Conservation (phyloP, 1,140 invertebrate genomes). For the Delia radicum region DNA sequence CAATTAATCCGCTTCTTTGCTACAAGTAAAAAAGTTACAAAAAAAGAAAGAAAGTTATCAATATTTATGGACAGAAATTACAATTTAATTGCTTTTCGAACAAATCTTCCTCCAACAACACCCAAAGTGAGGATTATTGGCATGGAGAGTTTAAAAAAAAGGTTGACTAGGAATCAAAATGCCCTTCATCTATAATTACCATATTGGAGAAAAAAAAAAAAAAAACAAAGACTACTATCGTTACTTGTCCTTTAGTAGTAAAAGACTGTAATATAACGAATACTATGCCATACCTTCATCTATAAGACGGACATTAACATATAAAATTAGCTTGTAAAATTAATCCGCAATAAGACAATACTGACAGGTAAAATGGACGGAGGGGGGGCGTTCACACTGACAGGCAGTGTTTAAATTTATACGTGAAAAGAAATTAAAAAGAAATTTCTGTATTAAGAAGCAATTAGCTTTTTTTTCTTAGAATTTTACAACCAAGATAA, state of each 20-base stretch:
- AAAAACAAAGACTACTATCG: background rate
- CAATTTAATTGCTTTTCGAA: slow-evolving; percentile 21
- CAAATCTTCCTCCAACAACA: background rate
- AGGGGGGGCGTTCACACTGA: background rate
- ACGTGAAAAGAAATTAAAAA: slow-evolving; percentile 7
- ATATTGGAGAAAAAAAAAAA: background rate
- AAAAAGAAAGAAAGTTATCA: background rate
- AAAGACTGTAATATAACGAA: too few relatives aligned
- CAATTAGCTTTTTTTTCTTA: slow-evolving; percentile 53
- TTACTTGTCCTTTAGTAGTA: background rate
- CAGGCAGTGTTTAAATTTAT: background rate
- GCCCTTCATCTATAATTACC: background rate
- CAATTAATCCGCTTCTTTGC: slow-evolving; percentile 12
- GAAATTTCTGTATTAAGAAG: slow-evolving; percentile 55
- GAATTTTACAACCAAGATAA: slow-evolving; percentile 27
- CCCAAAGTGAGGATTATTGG: background rate
- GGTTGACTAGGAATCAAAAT: background rate
- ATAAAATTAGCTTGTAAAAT: slow-evolving; percentile 55
- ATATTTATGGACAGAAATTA: slow-evolving; percentile 22
- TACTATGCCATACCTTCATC: background rate
- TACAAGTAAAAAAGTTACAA: background rate
- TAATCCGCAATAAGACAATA: slow-evolving; percentile 53
- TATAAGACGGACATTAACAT: slow-evolving; percentile 43
- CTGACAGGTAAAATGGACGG: background rate
- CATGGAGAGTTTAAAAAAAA: too few relatives aligned